Evolutionary conservation across 2,888 invertebrate genomes (phyloP).

Genomic region (Cantharis rustica): DNA sequence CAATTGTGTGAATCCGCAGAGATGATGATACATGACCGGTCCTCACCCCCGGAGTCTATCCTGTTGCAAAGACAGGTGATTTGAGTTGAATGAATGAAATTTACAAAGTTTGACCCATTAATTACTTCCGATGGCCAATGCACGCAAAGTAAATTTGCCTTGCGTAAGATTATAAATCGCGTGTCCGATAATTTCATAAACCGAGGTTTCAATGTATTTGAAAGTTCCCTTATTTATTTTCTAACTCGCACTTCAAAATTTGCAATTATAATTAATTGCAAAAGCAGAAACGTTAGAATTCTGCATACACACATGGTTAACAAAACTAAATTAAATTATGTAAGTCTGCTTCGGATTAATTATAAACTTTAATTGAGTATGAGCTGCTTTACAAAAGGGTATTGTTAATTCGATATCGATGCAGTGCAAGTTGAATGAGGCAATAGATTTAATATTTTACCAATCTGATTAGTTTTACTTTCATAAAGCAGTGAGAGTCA

Average conservation of each 20-base stretch:
- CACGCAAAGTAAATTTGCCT: neutral
- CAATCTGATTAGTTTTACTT: neutral
- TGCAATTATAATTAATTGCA: neutral
- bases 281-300: neutral
- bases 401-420: no score
- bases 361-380: neutral
- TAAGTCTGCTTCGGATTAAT: neutral
- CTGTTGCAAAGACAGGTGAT: neutral
- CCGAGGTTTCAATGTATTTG: neutral
- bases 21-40: neutral
- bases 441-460: neutral
- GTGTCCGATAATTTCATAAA: neutral
- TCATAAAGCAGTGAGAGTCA: neutral
- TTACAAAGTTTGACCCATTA: neutral
- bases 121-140: neutral
- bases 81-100: neutral
- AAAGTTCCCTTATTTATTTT: neutral
- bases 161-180: neutral
- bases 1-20: neutral
- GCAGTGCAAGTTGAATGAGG: neutral
- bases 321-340: neutral
- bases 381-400: neutral
- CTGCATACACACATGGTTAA: neutral
- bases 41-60: neutral
- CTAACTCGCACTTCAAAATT: neutral